phyloP scores from a whole-genome alignment of 2,113 vertebrate genomes.

The Sterrhoptilus dennistouni region DNA sequence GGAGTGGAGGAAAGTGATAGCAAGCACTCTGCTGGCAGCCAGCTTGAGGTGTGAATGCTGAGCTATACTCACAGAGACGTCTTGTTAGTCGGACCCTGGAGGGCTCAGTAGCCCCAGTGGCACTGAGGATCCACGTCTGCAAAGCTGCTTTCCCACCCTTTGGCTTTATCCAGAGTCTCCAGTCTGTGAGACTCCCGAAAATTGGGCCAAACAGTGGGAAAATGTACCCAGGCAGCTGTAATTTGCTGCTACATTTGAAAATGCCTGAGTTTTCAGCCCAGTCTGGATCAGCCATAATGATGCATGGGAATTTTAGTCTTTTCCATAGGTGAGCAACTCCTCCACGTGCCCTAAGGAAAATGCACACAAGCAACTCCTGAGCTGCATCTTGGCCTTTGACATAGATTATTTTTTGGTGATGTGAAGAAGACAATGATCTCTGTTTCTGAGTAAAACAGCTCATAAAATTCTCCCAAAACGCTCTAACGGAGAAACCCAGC shows the following conservation, averaged over 20 bases:
- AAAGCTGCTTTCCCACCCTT: background rate
- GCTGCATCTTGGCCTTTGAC: background rate
- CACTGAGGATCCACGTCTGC: rapidly evolving
- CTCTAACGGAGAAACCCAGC: background rate
- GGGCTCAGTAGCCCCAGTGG: background rate
- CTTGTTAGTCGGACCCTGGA: background rate
- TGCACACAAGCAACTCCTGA: background rate
- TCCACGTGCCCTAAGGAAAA: background rate
- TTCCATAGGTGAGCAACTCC: background rate
- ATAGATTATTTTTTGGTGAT: background rate
- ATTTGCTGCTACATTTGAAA: background rate
- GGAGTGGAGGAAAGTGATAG: background rate
- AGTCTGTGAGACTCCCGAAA: background rate
- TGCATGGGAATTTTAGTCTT: background rate
- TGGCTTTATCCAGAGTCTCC: background rate
- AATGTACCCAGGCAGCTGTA: background rate
- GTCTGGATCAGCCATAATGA: background rate
- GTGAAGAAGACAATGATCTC: background rate
- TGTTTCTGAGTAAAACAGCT: background rate
- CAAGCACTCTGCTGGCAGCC: background rate
- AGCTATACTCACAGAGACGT: background rate
- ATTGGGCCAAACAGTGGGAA: background rate
- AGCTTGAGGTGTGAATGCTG: constrained; percentile 14
- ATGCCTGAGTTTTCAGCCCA: background rate
- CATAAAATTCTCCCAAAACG: background rate